These are phyloP conservation scores for Pseudonaja textilis DNA, from an alignment of 2,113 vertebrate species.

Conservation along the genomic window DNA sequence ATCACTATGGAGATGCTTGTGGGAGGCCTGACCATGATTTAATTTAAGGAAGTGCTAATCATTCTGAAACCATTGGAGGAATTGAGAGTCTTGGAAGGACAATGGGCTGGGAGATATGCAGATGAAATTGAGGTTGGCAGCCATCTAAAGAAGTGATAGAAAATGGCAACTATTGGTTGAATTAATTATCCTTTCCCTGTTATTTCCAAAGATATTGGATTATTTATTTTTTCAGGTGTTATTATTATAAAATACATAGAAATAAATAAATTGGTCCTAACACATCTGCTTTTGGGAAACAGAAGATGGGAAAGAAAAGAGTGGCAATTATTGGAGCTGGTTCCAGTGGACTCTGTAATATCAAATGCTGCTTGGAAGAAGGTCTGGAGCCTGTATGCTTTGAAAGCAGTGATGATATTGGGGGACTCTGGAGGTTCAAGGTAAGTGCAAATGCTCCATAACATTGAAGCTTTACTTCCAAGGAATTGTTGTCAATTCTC, in stretches of 20 bases:
- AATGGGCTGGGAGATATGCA: not conserved
- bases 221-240: not conserved
- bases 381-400: slow-evolving; percentile 76
- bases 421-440: slow-evolving; percentile 79
- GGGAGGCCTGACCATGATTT: not conserved
- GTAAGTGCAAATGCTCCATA: slow-evolving; percentile 45
- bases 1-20: not conserved
- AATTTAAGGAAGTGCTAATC: not conserved
- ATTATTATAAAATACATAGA: not conserved
- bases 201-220: not conserved
- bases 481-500: not conserved
- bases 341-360: slow-evolving; percentile 73
- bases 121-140: not conserved
- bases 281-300: not conserved
- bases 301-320: slow-evolving; percentile 52
- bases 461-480: not conserved
- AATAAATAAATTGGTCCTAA: not conserved
- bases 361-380: slow-evolving; percentile 79
- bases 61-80: not conserved
- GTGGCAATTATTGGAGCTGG: slow-evolving; percentile 82
- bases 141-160: not conserved
- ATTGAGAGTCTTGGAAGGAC: not conserved
- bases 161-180: not conserved
- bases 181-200: not conserved
- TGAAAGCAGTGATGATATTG: slow-evolving; percentile 74